Evolutionary conservation across 2,797 vertebrate species (phyloP).

Genomic region (Manis pentadactyla): DNA sequence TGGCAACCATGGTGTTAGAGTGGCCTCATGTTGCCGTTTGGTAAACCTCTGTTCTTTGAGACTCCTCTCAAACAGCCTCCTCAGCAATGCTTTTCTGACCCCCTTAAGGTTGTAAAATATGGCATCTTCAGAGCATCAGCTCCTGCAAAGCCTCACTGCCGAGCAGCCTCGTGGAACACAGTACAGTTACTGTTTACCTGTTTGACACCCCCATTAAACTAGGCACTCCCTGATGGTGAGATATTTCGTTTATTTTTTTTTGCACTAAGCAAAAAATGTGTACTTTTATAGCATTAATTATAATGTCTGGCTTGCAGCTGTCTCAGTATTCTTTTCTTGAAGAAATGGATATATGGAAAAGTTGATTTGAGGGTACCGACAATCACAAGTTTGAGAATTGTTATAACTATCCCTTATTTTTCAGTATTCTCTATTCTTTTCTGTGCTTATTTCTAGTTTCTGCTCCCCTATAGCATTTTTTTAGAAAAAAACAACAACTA

Average conservation of each 20-base stretch:
- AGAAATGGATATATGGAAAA: neutral
- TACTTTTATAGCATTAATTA: neutral
- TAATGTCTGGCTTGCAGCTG: neutral
- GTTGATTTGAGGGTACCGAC: neutral
- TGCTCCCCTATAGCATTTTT: neutral
- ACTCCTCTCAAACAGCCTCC: neutral
- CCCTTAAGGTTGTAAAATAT: neutral
- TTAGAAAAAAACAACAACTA: neutral
- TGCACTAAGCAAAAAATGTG: neutral
- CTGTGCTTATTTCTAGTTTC: neutral
- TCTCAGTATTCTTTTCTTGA: neutral
- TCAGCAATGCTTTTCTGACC: neutral
- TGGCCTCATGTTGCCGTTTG: neutral
- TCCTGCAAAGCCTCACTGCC: neutral
- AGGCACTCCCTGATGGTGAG: neutral
- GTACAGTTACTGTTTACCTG: neutral
- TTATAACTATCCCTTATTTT: neutral
- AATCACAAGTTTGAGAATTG: neutral
- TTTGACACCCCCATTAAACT: neutral
- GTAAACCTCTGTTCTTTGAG: neutral
- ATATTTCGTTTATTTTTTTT: neutral
- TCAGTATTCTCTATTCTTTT: neutral
- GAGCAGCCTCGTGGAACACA: neutral
- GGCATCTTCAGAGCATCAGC: neutral
- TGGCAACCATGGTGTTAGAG: neutral